phyloP scores from a whole-genome alignment of 2,888 invertebrate species.

The Drosophila flavopinicola region DNA sequence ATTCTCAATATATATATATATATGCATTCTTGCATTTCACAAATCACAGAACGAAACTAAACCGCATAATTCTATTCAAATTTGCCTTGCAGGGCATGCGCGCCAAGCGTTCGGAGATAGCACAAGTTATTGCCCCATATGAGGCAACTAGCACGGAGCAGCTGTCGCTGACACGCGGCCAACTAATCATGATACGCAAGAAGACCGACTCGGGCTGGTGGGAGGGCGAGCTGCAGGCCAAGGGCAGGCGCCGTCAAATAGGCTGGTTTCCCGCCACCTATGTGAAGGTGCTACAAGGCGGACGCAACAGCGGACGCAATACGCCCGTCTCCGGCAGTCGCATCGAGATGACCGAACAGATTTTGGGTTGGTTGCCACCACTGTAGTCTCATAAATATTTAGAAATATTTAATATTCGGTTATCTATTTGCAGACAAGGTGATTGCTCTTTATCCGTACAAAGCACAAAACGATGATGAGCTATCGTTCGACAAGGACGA shows the following conservation, averaged over 20 bases:
- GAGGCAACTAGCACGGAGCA: conserved; percentile 96
- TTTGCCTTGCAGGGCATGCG: conserved; percentile 85
- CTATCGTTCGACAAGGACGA: conserved; percentile 96
- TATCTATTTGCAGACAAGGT: conserved; percentile 89
- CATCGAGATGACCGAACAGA: conserved; percentile 86
- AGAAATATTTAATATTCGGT: no score
- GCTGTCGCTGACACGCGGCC: conserved; percentile 94
- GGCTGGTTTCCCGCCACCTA: conserved; percentile 99
- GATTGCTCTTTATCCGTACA: conserved; percentile 96
- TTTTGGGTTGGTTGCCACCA: conserved; percentile 81
- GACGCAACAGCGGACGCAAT: conserved; percentile 89
- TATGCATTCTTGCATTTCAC: background rate
- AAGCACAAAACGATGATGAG: conserved; percentile 97
- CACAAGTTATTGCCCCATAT: conserved; percentile 96
- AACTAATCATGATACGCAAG: conserved; percentile 97
- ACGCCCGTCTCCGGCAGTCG: conserved; percentile 90
- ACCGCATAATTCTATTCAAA: background rate
- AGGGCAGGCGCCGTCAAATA: conserved; percentile 94
- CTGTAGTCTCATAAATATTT: background rate
- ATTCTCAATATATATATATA: conserved; percentile 19
- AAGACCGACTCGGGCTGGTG: conserved; percentile 99
- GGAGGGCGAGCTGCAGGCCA: conserved; percentile 98
- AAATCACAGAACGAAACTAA: conserved; percentile 13
- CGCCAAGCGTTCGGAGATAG: conserved; percentile 94
- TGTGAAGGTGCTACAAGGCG: conserved; percentile 92